Evolutionary conservation across 2,797 vertebrate species (phyloP), one percentile per base, ranked within the genome.

Genomic region (Graptemys geographica): DNA sequence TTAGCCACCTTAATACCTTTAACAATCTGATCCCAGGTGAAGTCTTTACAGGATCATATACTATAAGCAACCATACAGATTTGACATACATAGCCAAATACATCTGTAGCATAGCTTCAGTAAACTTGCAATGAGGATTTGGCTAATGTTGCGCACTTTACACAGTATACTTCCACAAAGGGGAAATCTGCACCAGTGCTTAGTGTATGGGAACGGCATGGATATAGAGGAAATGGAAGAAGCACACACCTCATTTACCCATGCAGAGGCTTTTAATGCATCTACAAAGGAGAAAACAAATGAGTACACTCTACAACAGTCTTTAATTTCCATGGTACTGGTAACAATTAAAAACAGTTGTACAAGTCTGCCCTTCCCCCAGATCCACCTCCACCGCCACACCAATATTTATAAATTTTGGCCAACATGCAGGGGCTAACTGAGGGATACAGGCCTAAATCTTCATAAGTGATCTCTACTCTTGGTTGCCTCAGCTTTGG

Each of bases 281-380:
- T 93, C 90, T 83, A 51, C 52, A 93, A 97, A 95, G 81, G 52
- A 93, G 56, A 92, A 96, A 93, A 96, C 87, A 0, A 82, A 74
- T 76, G 83, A 86, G 86, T 84, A 56, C 2, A 28, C 52, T 56
- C n/a, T 87, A 93, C 89, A 81, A 0, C 5, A 47, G 10, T 41
- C 33, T 80, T 88, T 85, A 88, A 91, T 90, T 59, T 78, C 55
- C 13, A 51, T 76, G 79, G 0, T 2, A 49, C 11, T 92, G 16
- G 1, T 85, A 91, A 47, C 13, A 59, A 15, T 13, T 78, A 86
- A 94, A 92, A 23, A 19, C 31, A 82, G 5, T 83, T 81, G 47
- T 3, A 6, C 18, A 92, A 3, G 3, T 81, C 90, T 96, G n/a
- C 4, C 37, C 41, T 89, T 86, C 47, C 82, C 90, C 4, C 72